These are phyloP conservation scores for Diglossa cyanea DNA, from an alignment of 2,797 vertebrate species.

Conservation along the genomic window DNA sequence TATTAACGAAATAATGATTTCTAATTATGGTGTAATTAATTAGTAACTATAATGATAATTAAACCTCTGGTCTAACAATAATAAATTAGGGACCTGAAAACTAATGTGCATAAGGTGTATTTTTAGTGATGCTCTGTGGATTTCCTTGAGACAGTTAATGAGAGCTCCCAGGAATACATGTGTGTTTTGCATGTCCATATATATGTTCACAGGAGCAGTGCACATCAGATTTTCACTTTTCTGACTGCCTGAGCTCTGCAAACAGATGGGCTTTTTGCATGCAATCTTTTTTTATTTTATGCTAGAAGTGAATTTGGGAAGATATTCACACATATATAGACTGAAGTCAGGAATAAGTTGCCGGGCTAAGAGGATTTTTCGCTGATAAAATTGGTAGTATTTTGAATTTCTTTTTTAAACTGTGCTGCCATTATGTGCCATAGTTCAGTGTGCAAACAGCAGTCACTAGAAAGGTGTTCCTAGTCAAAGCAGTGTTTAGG, in stretches of 20 bases:
- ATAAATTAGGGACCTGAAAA: not conserved
- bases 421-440: not conserved
- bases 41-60: not conserved
- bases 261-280: not conserved
- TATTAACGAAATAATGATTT: not conserved
- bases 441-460: not conserved
- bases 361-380: not conserved
- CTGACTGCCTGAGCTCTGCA: not conserved
- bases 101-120: not conserved
- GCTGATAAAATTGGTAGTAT: not conserved
- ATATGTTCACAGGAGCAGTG: not conserved
- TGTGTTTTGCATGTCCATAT: accelerated
- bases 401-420: not conserved
- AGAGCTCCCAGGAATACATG: not conserved
- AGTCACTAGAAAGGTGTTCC: not conserved
- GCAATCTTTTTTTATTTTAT: not conserved
- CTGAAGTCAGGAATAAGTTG: not conserved
- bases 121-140: not conserved
- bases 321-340: not conserved
- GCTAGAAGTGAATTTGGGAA: not conserved
- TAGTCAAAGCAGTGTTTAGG: not conserved
- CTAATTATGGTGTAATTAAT: not conserved
- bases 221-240: not conserved
- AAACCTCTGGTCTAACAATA: not conserved
- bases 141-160: not conserved